Conservation (phyloP, 1,140 invertebrate genomes). For the Oncopodura yosiiana region DNA sequence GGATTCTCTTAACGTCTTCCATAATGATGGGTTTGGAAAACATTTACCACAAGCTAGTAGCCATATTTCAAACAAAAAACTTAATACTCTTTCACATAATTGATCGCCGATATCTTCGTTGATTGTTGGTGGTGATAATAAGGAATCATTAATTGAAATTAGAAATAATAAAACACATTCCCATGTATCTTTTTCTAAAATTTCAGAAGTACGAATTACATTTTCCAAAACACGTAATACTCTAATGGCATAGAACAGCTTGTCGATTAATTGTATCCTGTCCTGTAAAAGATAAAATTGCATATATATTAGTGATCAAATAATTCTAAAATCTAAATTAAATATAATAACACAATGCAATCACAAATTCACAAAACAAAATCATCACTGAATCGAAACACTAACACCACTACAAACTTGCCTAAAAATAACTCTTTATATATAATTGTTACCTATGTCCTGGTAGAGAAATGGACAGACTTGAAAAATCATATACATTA, state of each 20-base stretch:
- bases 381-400: constrained; percentile 2
- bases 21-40: constrained; percentile 83
- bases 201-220: constrained; percentile 67
- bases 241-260: constrained; percentile 86
- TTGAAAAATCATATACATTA: constrained; percentile 45
- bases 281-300: constrained; percentile 45
- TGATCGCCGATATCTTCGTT: constrained; percentile 92
- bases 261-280: constrained; percentile 83
- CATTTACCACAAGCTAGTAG: constrained; percentile 79
- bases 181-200: constrained; percentile 80
- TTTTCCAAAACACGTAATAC: constrained; percentile 79
- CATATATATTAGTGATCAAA: constrained; percentile 3
- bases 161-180: constrained; percentile 78
- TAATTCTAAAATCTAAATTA: constrained; percentile 4
- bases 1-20: constrained; percentile 89
- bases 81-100: constrained; percentile 83
- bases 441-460: constrained; percentile 58
- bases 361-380: neutral
- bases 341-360: constrained; percentile 17
- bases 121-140: constrained; percentile 80
- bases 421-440: neutral
- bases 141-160: constrained; percentile 81
- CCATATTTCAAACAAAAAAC: constrained; percentile 92
- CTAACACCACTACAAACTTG: neutral
- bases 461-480: constrained; percentile 74